A percentile compares a stretch with the other conserved stretches of the same genome.
Evolutionary conservation across 1,140 invertebrate species (phyloP).

Genomic region (Cydia splendana): DNA sequence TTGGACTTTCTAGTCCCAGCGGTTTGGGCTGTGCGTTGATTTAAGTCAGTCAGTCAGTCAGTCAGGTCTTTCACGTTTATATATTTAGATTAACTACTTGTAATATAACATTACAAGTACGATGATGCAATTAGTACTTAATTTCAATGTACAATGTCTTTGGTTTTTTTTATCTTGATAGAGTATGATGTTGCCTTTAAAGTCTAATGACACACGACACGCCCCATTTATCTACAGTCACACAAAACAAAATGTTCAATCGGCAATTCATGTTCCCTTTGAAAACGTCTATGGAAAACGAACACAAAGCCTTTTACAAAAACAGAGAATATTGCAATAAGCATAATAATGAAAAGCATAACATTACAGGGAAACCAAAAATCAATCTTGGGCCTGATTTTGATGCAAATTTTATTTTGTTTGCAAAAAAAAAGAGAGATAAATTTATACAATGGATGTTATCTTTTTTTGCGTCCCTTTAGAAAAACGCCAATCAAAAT

Average conservation of each 20-base stretch:
- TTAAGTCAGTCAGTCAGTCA: too few relatives aligned
- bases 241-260: neutral
- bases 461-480: neutral
- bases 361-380: neutral
- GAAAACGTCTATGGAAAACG: neutral
- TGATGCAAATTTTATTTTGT: slow-evolving; percentile 11
- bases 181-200: neutral
- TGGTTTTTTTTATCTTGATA: too few relatives aligned
- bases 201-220: neutral
- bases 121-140: too few relatives aligned
- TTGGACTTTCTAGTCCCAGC: too few relatives aligned
- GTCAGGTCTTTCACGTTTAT: too few relatives aligned
- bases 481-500: neutral
- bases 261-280: neutral
- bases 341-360: neutral
- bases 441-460: neutral
- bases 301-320: neutral
- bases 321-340: neutral
- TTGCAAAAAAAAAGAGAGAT: neutral
- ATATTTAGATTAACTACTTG: too few relatives aligned
- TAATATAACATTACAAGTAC: too few relatives aligned
- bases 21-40: too few relatives aligned
- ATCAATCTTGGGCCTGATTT: neutral
- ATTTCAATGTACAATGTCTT: too few relatives aligned
- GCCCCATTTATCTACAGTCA: neutral